phyloP scores from a whole-genome alignment of 2,888 invertebrate genomes.

The Pasiphila rectangulata region DNA sequence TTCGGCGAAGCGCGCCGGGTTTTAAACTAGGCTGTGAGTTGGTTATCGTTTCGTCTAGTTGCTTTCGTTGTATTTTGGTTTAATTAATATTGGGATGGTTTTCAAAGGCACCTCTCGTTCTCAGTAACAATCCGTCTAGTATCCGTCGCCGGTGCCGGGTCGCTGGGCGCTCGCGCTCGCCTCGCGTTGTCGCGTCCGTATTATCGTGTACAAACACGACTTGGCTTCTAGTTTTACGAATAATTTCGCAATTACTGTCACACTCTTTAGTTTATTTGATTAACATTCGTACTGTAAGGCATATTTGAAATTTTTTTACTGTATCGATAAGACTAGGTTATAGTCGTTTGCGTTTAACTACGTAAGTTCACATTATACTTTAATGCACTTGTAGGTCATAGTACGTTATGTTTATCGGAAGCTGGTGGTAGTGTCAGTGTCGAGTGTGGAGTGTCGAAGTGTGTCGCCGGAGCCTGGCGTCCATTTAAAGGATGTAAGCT shows the following conservation, averaged over 20 bases:
- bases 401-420: constrained; percentile 68
- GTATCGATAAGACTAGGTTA: constrained; percentile 70
- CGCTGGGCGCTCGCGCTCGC: constrained; percentile 48
- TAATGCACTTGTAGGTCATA: constrained; percentile 73
- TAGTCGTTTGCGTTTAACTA: constrained; percentile 68
- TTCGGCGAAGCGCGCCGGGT: constrained; percentile 60
- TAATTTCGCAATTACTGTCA: constrained; percentile 69
- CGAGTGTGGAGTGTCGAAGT: constrained; percentile 57
- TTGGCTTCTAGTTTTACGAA: constrained; percentile 71
- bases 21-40: constrained; percentile 77
- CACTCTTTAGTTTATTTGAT: constrained; percentile 58
- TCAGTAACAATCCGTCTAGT: constrained; percentile 77
- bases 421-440: constrained; percentile 72
- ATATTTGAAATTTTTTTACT: constrained; percentile 51
- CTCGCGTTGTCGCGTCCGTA: constrained; percentile 67
- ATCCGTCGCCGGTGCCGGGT: constrained; percentile 72
- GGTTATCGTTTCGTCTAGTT: constrained; percentile 72
- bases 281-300: constrained; percentile 69
- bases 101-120: constrained; percentile 77
- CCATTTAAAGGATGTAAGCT: constrained; percentile 38
- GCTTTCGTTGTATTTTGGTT: constrained; percentile 58
- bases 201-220: constrained; percentile 68
- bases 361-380: constrained; percentile 75
- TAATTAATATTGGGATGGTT: constrained; percentile 59
- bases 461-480: constrained; percentile 48